phyloP scores from a whole-genome alignment of 2,113 vertebrate genomes.

The Catagonus wagneri region DNA sequence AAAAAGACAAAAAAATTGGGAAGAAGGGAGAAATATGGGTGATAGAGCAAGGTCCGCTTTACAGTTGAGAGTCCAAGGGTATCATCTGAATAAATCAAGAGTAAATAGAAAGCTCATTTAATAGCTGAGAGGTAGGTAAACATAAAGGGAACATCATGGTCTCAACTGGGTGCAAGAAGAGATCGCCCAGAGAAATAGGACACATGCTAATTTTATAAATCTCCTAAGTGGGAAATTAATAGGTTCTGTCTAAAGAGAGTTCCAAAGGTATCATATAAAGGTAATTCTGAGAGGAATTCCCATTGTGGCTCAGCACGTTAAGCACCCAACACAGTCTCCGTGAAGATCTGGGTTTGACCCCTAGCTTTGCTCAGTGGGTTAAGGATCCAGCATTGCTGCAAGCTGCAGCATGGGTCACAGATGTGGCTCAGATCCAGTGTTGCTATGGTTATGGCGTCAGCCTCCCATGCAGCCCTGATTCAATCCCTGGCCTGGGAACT shows the following conservation, averaged over 20 bases:
- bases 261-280: neutral
- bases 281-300: neutral
- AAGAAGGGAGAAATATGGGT: neutral
- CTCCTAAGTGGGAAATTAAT: neutral
- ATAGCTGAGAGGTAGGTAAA: neutral
- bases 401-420: no score
- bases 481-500: no score
- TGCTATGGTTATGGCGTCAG: no score
- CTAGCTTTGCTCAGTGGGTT: no score
- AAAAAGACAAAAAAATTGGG: neutral
- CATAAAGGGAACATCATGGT: neutral
- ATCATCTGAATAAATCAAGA: neutral
- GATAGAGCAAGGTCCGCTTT: neutral
- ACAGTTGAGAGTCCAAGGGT: neutral
- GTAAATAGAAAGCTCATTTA: neutral
- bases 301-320: no score
- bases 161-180: neutral
- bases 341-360: no score
- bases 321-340: no score
- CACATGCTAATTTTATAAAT: neutral
- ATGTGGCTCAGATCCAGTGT: no score
- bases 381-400: no score
- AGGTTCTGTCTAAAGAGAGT: neutral
- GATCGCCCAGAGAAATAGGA: neutral
- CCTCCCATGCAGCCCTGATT: no score